Evolutionary conservation across 1,140 invertebrate species (phyloP).

Genomic region (Hylyphantes graminicola): DNA sequence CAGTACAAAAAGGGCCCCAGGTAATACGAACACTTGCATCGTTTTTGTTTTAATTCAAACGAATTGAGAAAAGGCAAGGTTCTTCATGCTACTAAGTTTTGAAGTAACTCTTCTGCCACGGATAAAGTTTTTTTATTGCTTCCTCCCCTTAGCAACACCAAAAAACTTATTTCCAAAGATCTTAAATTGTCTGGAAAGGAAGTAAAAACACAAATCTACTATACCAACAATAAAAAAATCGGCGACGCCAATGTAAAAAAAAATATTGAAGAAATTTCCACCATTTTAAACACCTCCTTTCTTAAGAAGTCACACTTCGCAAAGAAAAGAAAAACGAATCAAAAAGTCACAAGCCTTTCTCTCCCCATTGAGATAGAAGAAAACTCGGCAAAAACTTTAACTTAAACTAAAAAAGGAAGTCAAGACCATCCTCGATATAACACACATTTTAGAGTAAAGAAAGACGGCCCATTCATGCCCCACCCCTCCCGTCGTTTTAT

Average conservation of each 20-base stretch:
- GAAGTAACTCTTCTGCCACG: too few relatives aligned
- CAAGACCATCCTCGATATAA: slow-evolving; percentile 39
- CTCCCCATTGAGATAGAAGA: slow-evolving; percentile 31
- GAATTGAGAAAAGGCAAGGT: too few relatives aligned
- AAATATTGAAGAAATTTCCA: not conserved
- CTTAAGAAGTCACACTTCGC: not conserved
- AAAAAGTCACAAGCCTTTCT: slow-evolving; percentile 50
- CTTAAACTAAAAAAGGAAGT: slow-evolving; percentile 32
- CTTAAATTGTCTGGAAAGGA: too few relatives aligned
- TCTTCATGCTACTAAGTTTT: too few relatives aligned
- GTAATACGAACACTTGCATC: too few relatives aligned
- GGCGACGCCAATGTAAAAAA: not conserved
- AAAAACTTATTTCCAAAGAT: too few relatives aligned
- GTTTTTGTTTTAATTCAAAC: too few relatives aligned
- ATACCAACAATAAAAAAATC: not conserved
- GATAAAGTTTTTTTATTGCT: too few relatives aligned
- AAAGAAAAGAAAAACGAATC: slow-evolving; percentile 15
- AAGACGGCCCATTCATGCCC: slow-evolving; percentile 14
- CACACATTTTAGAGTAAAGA: slow-evolving; percentile 24
- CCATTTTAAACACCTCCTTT: slow-evolving; percentile 16
- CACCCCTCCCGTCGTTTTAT: slow-evolving; percentile 43
- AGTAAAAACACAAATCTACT: too few relatives aligned
- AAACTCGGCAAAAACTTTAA: slow-evolving; percentile 8
- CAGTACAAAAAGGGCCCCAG: too few relatives aligned
- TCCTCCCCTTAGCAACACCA: too few relatives aligned